A percentile compares a stretch with the other conserved stretches of the same genome.
Conservation (phyloP, 2,797 vertebrate genomes). For the Moxostoma hubbsi region DNA sequence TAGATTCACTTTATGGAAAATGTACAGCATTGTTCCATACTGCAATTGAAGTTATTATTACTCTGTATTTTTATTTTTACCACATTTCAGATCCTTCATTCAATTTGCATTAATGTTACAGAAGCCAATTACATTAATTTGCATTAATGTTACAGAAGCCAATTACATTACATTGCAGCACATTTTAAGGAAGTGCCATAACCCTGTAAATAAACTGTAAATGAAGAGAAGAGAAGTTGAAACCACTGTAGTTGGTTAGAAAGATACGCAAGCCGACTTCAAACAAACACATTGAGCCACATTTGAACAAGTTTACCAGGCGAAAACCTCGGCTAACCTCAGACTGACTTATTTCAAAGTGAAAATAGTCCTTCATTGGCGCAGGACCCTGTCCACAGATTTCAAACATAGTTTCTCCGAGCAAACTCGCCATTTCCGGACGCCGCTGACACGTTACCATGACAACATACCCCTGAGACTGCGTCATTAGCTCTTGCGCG, state of each 20-base stretch:
- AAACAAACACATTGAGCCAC: neutral
- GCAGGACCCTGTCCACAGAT: slow-evolving; percentile 71
- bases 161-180: no score
- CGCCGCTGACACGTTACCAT: slow-evolving; percentile 50
- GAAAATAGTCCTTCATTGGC: slow-evolving; percentile 77
- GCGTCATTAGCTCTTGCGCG: slow-evolving; percentile 4
- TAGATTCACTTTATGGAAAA: no score
- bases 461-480: neutral
- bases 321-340: slow-evolving; percentile 62
- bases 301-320: neutral
- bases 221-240: neutral
- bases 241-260: neutral
- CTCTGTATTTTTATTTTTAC: no score
- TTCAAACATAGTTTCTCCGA: slow-evolving; percentile 75
- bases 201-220: no score
- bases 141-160: no score
- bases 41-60: no score
- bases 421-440: slow-evolving; percentile 82
- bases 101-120: no score
- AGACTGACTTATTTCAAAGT: slow-evolving; percentile 71
- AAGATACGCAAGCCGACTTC: no score
- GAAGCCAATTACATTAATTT: no score
- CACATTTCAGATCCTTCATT: no score
- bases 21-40: no score
- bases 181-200: no score